Evolutionary conservation across 2,888 invertebrate species (phyloP).

Genomic region (Rhodophaea formosa): DNA sequence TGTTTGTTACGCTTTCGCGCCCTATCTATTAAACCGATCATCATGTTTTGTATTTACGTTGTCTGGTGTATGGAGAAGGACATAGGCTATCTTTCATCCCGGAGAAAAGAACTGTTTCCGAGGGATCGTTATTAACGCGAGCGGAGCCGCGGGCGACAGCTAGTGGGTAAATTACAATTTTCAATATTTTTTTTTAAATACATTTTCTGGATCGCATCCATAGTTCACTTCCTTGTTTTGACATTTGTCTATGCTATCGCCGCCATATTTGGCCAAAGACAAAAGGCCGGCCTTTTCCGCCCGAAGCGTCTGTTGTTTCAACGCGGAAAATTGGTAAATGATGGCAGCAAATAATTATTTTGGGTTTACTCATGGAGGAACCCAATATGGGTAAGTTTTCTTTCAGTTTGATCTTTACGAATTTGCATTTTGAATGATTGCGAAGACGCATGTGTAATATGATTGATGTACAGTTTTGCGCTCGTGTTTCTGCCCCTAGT

Average conservation of each 20-base stretch:
- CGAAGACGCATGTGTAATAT: slow-evolving; percentile 24
- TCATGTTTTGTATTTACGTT: too few relatives aligned
- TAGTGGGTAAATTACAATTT: too few relatives aligned
- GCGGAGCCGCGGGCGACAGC: too few relatives aligned
- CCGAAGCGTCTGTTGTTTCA: slow-evolving; percentile 70
- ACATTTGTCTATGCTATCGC: slow-evolving; percentile 19
- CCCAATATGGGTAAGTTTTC: slow-evolving; percentile 91
- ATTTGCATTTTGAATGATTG: slow-evolving; percentile 27
- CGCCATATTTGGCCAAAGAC: slow-evolving; percentile 61
- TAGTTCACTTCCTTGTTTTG: slow-evolving; percentile 1
- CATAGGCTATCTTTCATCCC: too few relatives aligned
- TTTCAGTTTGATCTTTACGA: slow-evolving; percentile 28
- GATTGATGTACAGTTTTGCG: slow-evolving; percentile 54
- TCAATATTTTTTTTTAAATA: too few relatives aligned
- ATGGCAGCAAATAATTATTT: slow-evolving; percentile 97
- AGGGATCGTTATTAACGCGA: too few relatives aligned
- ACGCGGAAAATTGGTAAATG: slow-evolving; percentile 73
- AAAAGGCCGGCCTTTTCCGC: slow-evolving; percentile 75
- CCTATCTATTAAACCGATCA: too few relatives aligned
- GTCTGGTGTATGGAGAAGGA: too few relatives aligned
- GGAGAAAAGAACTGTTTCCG: too few relatives aligned
- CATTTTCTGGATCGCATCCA: slow-evolving; percentile 1
- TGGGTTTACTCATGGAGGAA: slow-evolving; percentile 96
- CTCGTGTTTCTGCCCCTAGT: slow-evolving; percentile 61
- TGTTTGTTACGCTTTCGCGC: too few relatives aligned